Evolutionary conservation across 2,113 vertebrate species (phyloP).

Genomic region (Buteo buteo): DNA sequence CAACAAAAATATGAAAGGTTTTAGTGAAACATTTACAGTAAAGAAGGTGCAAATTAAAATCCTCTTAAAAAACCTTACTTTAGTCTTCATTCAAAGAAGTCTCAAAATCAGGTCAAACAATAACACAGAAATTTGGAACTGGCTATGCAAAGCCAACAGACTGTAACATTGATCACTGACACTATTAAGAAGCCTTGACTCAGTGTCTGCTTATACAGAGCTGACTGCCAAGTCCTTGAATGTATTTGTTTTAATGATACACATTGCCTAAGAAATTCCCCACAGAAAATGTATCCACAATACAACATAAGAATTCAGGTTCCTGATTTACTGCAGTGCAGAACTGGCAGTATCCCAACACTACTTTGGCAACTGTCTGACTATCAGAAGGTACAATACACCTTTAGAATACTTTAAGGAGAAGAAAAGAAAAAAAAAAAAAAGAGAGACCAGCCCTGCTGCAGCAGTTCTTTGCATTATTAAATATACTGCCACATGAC

Average conservation of each 20-base stretch:
- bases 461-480: constrained; percentile 19
- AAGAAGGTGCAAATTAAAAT: neutral
- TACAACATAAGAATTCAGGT: neutral
- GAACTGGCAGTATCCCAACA: constrained; percentile 46
- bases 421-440: too few relatives aligned
- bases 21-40: neutral
- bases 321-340: constrained; percentile 62
- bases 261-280: neutral
- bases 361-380: neutral
- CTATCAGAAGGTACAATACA: constrained; percentile 17
- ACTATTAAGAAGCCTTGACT: neutral
- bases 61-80: neutral
- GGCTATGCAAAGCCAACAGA: neutral
- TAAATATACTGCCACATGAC: constrained; percentile 13
- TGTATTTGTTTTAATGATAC: neutral
- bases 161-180: neutral
- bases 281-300: neutral
- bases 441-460: neutral
- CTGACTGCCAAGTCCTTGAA: neutral
- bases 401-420: neutral
- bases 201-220: neutral
- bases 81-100: neutral
- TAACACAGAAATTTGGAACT: neutral
- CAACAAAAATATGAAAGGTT: neutral
- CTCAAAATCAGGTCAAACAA: constrained; percentile 4